Base-by-base conservation (phyloP, 2,797 vertebrate genomes). In the Neosalanx taihuensis region DNA sequence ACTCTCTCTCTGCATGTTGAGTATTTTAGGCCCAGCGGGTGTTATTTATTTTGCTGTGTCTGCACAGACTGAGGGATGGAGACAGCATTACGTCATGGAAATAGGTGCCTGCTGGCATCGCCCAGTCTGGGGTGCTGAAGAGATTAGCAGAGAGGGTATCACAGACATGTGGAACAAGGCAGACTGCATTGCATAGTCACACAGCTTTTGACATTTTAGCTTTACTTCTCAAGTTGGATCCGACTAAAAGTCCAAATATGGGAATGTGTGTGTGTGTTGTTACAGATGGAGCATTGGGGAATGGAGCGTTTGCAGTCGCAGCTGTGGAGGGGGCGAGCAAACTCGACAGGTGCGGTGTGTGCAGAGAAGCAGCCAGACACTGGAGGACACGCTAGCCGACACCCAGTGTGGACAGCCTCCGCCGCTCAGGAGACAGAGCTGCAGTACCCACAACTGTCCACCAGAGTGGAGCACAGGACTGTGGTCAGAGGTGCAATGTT, bases 251-350 rank as follows among this genome's bases (percentile, higher is more conserved):
- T n/a, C 6, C 51, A n/a, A 17, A n/a, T 56, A 17, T 37, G 63
- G 15, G 31, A 18, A 33, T 64, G 63, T 37, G 23, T 60, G 58
- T 41, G 31, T 63, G 29, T 58, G 23, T 20, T 81, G 71, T 84
- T 67, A 59, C 90, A 97, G 96, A 85, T 97, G 96, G 96, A 93
- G 91, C 26, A 73, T 92, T 18, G 94, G 93, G 67, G 94, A 92
- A 79, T 97, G 96, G 96, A 92, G 92, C 49, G 9, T 1, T 37
- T 97, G 95, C 87, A 96, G 92, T 80, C 90, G 64, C 78, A 92
- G 89, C 5, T 97, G 96, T 30, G 94, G 94, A 1, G 86, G 89
- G 66, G 96, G 95, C 49, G 87, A 94, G 30, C 94, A 93, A 85
- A 89, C 83, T 9, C 89, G 94, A 4, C 87, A 79, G 12, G 90